These are phyloP conservation scores for Cataglyphis hispanica DNA, from an alignment of 1,140 invertebrate species.

Conservation along the genomic window DNA sequence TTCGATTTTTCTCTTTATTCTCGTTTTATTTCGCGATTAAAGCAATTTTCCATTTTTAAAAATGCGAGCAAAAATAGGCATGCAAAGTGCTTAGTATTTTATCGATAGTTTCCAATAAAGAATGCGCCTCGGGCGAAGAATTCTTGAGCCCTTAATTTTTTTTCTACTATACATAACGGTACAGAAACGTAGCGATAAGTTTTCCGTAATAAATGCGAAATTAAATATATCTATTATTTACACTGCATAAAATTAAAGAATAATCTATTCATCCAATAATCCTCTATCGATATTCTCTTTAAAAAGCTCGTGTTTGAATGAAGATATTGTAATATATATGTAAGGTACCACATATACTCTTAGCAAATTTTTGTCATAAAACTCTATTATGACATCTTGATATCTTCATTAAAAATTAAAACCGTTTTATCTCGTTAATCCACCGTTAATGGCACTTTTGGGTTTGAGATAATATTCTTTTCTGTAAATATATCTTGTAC, in stretches of 20 bases:
- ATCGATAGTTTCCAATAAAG: not conserved
- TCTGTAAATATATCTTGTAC: conserved; percentile 1
- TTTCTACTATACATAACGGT: not conserved
- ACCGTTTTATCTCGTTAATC: not conserved
- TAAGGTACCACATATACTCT: not conserved
- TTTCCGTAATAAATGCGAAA: conserved; percentile 2
- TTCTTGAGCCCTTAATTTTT: conserved; percentile 18
- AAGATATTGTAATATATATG: not conserved
- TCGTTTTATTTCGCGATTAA: not conserved
- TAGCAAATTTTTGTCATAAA: not conserved
- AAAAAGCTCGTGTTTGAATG: not conserved
- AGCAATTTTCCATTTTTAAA: not conserved
- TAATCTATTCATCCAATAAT: not conserved
- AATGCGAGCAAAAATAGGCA: not conserved
- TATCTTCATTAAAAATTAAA: not conserved
- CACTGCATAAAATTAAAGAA: not conserved
- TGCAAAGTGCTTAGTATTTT: conserved; percentile 21
- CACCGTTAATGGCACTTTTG: not conserved
- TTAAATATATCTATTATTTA: not conserved
- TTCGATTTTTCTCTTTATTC: conserved; percentile 3
- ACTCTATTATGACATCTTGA: not conserved
- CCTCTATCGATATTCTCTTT: not conserved
- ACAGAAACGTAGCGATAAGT: not conserved
- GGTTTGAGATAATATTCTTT: not conserved
- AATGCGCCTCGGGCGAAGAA: conserved; percentile 12